These are phyloP conservation scores for Indri indri DNA, from an alignment of 2,113 vertebrate genomes.

Conservation along the genomic window DNA sequence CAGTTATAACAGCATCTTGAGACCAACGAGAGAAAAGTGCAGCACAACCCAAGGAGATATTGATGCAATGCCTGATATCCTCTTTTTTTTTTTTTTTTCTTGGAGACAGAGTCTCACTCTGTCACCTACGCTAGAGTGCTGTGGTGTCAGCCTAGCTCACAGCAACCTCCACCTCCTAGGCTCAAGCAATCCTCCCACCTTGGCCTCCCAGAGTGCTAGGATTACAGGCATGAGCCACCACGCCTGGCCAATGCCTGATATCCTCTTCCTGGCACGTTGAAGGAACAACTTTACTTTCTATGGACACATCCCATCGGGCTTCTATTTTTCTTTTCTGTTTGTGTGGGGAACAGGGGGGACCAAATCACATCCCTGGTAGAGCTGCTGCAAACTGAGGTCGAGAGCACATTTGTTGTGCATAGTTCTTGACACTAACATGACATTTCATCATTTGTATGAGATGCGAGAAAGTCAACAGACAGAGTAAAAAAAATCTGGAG, in stretches of 20 bases:
- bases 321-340: constrained; percentile 34
- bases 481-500: not conserved
- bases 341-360: not conserved
- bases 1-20: constrained; percentile 10
- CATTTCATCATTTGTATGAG: not conserved
- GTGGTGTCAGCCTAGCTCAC: no score
- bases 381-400: not conserved
- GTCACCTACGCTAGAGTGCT: no score
- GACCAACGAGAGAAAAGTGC: constrained; percentile 1
- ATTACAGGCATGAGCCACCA: no score
- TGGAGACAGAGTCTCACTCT: no score
- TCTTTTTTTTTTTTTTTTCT: no score
- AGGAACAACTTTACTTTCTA: constrained; percentile 49
- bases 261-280: constrained; percentile 40
- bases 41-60: not conserved
- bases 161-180: no score
- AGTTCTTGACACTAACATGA: not conserved
- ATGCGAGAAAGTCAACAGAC: not conserved
- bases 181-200: no score
- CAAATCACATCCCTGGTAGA: not conserved
- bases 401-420: not conserved
- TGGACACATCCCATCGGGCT: not conserved
- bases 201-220: no score
- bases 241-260: not conserved
- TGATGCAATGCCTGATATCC: not conserved